phyloP scores from a whole-genome alignment of 2,888 invertebrate species.

The Machimus atricapillus region DNA sequence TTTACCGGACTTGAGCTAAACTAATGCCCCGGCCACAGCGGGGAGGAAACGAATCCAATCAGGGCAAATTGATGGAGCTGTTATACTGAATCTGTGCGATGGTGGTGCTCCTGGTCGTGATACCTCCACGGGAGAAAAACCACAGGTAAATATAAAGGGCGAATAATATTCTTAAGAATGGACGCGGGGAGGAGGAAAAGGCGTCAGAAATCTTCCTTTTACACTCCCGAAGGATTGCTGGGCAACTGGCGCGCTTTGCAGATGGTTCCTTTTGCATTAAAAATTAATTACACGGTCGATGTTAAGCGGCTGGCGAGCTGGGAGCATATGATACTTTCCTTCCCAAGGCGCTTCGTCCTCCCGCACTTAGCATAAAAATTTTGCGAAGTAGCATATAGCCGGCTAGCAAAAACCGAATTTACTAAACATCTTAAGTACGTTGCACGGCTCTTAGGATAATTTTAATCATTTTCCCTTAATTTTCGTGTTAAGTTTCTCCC shows the following conservation, averaged over 20 bases:
- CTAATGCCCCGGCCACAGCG: background rate
- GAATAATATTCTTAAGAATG: background rate
- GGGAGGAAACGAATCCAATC: background rate
- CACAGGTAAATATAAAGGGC: background rate
- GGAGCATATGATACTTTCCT: background rate
- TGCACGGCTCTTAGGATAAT: conserved; percentile 11
- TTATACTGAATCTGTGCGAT: background rate
- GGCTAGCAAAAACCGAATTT: background rate
- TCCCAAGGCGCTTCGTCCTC: background rate
- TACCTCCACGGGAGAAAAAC: background rate
- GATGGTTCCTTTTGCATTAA: background rate
- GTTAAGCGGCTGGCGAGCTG: background rate
- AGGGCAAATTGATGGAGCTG: background rate
- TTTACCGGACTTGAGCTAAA: background rate
- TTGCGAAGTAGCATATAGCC: background rate
- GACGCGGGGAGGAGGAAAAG: background rate
- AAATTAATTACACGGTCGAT: conserved; percentile 8
- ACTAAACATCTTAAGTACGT: background rate
- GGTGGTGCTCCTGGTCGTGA: background rate
- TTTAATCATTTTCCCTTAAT: conserved; percentile 10
- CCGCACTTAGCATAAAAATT: conserved; percentile 11
- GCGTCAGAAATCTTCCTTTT: background rate
- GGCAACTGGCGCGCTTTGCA: background rate
- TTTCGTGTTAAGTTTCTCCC: conserved; percentile 5
- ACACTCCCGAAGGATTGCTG: background rate